Conservation (phyloP, 2,113 vertebrate genomes). For the Campylomormyrus tamandua region DNA sequence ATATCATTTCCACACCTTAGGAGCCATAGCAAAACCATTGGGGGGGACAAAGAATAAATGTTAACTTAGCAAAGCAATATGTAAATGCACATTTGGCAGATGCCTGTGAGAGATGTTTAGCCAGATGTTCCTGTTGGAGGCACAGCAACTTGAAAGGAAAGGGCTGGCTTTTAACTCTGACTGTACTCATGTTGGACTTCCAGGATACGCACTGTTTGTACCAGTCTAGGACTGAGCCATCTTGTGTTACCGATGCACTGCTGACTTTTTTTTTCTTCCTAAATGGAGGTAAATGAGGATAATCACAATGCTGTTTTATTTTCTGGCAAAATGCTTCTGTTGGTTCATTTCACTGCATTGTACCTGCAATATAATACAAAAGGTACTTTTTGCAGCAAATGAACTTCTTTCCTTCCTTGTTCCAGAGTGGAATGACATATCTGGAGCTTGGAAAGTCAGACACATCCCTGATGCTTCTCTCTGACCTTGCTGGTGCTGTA, state of each 20-base stretch:
- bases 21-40: slow-evolving; percentile 2
- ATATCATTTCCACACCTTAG: slow-evolving; percentile 3
- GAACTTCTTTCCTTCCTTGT: background rate
- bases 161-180: slow-evolving; percentile 3
- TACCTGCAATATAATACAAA: background rate
- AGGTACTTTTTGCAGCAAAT: slow-evolving; percentile 4
- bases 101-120: slow-evolving; percentile 5
- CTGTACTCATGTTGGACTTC: background rate
- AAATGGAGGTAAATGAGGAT: background rate
- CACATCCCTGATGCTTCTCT: background rate
- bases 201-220: slow-evolving; percentile 7
- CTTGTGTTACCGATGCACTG: slow-evolving; percentile 16
- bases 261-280: background rate
- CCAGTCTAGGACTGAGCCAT: background rate
- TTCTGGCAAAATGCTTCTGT: background rate
- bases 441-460: background rate
- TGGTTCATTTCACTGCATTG: background rate
- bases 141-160: slow-evolving; percentile 10
- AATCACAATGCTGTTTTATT: slow-evolving; percentile 11
- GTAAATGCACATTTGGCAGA: slow-evolving; percentile 26
- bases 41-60: slow-evolving; percentile 7
- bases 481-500: background rate
- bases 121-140: slow-evolving; percentile 5
- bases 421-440: background rate
- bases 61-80: slow-evolving; percentile 37